Base-by-base conservation (phyloP, 2,113 vertebrate genomes). In the Grallaria varia region DNA sequence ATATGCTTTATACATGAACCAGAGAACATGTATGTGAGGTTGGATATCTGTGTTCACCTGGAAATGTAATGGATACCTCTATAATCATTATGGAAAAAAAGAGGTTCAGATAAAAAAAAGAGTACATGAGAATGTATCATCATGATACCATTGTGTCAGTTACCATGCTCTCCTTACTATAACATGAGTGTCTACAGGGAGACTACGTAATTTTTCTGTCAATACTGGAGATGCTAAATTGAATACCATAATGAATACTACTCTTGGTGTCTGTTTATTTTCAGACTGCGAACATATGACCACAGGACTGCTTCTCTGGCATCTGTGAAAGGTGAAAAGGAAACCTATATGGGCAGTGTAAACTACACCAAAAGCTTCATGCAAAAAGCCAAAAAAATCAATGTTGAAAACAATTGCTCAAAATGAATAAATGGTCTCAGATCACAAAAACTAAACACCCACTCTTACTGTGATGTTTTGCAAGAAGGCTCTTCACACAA, bases 11-110 rank as follows among this genome's bases (percentile, higher is more conserved):
- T 16, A 63, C 3, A 8, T 6, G 20, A 93, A 87, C 47, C 30
- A 89, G 80, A 82, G 58, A 83, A 77, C 0, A 0, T 0, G 2
- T 33, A 59, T 1, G 0, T 73, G 52, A 5, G 2, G 49, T 18
- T 84, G 14, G 39, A 60, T 44, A 31, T n/a, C 31, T 55, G 23
- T 27, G 17, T 35, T 50, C 55, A 20, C 3, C 3, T 18, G 30
- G 63, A 79, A 85, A 66, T 8, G 24, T 3, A 45, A 31, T 39
- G 74, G 8, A 68, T 4, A 1, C 47, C 45, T 84, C 30, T 52
- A 1, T 74, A 90, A 77, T 58, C 37, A 31, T 81, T 66, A 37
- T 20, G 47, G 35, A 63, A 74, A 86, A 50, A 62, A 35, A 12
- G 27, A 20, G 4, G 3, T 37, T 85, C 23, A 60, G 27, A 49